These are phyloP conservation scores for Palythoa grandis DNA, from an alignment of 92 coral and sea anemone genomes.

Conservation along the genomic window DNA sequence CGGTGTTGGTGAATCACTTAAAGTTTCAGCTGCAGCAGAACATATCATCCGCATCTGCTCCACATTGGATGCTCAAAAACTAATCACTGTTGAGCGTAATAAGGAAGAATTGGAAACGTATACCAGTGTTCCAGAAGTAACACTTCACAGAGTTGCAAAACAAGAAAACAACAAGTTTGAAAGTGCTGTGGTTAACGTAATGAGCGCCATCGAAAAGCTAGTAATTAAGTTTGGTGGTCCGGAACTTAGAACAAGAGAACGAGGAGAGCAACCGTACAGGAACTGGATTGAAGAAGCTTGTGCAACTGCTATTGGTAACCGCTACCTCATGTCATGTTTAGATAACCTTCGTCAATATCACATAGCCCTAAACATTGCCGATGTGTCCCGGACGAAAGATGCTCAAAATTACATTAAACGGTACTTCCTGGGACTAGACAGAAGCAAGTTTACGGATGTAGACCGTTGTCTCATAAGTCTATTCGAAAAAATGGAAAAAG, in stretches of 20 bases:
- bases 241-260: background rate
- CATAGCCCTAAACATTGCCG: constrained; percentile 77
- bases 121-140: constrained; percentile 49
- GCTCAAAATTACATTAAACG: constrained; percentile 63
- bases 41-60: constrained; percentile 82
- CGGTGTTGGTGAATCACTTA: constrained; percentile 84
- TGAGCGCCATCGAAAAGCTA: constrained; percentile 61
- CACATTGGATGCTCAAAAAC: constrained; percentile 69
- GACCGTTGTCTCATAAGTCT: constrained; percentile 58
- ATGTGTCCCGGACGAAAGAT: constrained; percentile 76
- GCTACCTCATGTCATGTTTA: constrained; percentile 77
- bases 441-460: constrained; percentile 42
- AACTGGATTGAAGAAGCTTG: constrained; percentile 76
- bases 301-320: constrained; percentile 52
- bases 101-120: constrained; percentile 53
- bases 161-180: constrained; percentile 57
- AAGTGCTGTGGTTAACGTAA: constrained; percentile 36
- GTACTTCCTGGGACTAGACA: constrained; percentile 64
- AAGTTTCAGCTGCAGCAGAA: constrained; percentile 55
- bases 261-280: constrained; percentile 76
- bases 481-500: constrained; percentile 38
- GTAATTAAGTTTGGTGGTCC: constrained; percentile 13
- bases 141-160: constrained; percentile 47
- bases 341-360: constrained; percentile 82
- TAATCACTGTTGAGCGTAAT: constrained; percentile 67